Base-by-base conservation (phyloP, 2,888 invertebrate genomes). In the Ephialtes manifestator region DNA sequence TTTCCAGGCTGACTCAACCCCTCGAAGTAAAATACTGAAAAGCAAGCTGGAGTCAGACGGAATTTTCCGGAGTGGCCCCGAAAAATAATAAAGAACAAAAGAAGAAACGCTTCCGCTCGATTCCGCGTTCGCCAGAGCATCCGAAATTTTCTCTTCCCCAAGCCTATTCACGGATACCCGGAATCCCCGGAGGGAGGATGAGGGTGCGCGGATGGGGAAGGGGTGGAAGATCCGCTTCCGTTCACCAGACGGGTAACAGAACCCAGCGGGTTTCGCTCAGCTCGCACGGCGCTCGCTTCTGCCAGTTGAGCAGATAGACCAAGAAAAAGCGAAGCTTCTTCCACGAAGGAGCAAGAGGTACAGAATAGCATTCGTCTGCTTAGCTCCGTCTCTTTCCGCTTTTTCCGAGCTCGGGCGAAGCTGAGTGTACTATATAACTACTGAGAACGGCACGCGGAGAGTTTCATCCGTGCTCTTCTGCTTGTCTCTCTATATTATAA, bases 221-320 rank as follows among this genome's bases (percentile, higher is more conserved):
- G 35, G 58, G 46, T 60, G 78, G 80, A 81, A 78, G 77, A 81
- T 83, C 83, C 80, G 71, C 80, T 83, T 80, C 83, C 83, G 83
- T 71, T 83, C 75, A 7, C 67, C 75, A 39, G 75, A 81, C 70
- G 75, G 75, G 71, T 80, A 80, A 80, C 75, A 83, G 79, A 83
- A 83, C 35, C 53, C 39, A 18, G 43, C 60, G 60, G 60, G 20
- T 70, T 60, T 78, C 60, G 10, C 28, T 55, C n/a, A 48, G 70
- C 31, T 60, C 77, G 70, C 53, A 28, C 84, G 87, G 86, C 72
- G 86, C 86, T 87, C 86, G 83, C 48, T 65, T 82, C 87, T 86
- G 80, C 81, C 85, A 84, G 80, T 81, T 86, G 88, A 86, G 87
- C 65, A 84, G 81, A n/a, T n/a, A 77, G 84, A 83, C 74, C 20